Conservation (phyloP, 2,113 vertebrate species). For the Ageneiosus marmoratus region DNA sequence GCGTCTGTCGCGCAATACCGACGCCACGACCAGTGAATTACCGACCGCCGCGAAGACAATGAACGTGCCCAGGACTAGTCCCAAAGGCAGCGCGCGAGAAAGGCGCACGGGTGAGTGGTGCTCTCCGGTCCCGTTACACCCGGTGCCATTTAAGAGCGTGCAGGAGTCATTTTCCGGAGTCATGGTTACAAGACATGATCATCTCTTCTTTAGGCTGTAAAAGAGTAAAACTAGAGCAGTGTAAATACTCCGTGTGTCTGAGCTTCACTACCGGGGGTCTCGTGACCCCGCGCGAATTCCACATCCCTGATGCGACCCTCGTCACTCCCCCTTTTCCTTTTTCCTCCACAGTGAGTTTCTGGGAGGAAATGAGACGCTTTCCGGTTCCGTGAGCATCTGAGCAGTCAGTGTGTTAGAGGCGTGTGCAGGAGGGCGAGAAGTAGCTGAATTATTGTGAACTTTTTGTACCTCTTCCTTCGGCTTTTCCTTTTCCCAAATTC, state of each 20-base stretch:
- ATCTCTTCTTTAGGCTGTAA: not conserved
- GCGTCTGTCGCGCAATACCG: constrained; percentile 93
- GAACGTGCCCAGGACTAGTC: constrained; percentile 88
- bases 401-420: not conserved
- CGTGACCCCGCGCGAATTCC: not conserved
- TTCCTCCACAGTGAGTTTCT: not conserved
- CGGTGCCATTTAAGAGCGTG: not conserved
- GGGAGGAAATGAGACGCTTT: not conserved
- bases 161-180: constrained; percentile 18
- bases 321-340: constrained; percentile 5
- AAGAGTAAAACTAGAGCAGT: not conserved
- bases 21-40: constrained; percentile 93
- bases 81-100: constrained; percentile 79
- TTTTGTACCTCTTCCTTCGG: too few relatives aligned
- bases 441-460: not conserved
- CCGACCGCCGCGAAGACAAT: constrained; percentile 92
- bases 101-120: constrained; percentile 10
- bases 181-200: constrained; percentile 16
- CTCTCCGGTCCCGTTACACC: not conserved
- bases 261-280: not conserved
- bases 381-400: not conserved
- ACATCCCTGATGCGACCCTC: not conserved
- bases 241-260: not conserved
- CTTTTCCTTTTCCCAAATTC: too few relatives aligned
- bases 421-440: not conserved